These are phyloP conservation scores for Macrocentrus cingulum DNA, from an alignment of 1,140 invertebrate species.

Conservation along the genomic window DNA sequence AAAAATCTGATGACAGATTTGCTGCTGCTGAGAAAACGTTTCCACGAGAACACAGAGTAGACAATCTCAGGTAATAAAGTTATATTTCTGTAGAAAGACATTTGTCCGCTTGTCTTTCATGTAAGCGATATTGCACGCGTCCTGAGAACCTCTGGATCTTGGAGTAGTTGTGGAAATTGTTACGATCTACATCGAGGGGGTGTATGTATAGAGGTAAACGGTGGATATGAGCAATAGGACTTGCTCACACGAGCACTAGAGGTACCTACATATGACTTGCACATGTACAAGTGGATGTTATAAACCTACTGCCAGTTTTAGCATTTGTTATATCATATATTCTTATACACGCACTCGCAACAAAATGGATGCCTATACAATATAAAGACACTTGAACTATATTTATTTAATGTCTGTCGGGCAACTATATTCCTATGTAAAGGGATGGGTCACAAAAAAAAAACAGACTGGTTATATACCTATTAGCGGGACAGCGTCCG, in stretches of 20 bases:
- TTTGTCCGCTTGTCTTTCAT: not conserved
- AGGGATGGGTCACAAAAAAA: conserved; percentile 1
- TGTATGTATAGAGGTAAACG: not conserved
- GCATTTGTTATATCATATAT: not conserved
- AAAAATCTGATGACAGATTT: too few species aligned
- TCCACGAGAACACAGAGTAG: too few species aligned
- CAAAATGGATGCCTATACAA: not conserved
- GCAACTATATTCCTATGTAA: not conserved
- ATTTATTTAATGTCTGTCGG: not conserved
- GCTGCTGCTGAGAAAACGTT: too few species aligned
- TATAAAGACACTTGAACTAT: not conserved
- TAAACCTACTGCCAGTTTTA: too few species aligned
- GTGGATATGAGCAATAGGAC: not conserved
- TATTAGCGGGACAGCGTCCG: conserved; percentile 82
- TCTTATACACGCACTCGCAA: not conserved
- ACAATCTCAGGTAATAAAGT: not conserved
- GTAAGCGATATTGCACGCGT: conserved; percentile 12
- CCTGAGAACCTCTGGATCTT: not conserved
- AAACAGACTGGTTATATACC: conserved; percentile 59
- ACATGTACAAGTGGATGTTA: not conserved
- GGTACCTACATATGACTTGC: not conserved
- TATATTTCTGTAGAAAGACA: conserved; percentile 8
- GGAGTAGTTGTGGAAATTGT: conserved; percentile 3
- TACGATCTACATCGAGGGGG: not conserved
- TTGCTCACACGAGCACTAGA: not conserved